Percentiles rank a stretch among this genome's conserved stretches.
Evolutionary conservation across 92 coral and sea anemone species (phyloP).

Genomic region (Desmophyllum pertusum): DNA sequence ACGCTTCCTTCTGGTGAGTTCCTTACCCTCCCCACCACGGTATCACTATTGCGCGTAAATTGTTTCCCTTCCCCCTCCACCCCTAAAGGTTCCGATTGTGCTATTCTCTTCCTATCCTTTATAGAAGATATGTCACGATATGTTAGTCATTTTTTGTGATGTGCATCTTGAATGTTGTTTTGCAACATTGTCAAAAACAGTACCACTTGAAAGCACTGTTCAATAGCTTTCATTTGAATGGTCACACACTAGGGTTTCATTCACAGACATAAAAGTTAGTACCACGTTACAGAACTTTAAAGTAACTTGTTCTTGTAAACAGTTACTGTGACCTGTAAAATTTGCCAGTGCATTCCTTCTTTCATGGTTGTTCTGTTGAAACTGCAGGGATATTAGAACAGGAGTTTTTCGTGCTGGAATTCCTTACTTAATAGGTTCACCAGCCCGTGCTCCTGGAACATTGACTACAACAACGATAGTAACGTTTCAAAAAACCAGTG

Average conservation of each 20-base stretch:
- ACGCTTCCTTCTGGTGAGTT: slow-evolving; percentile 87
- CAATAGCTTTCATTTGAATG: neutral
- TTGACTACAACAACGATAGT: neutral
- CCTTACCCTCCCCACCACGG: neutral
- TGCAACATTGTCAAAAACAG: too few relatives aligned
- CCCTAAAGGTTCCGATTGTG: neutral
- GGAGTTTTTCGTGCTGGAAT: slow-evolving; percentile 36
- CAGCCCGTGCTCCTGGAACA: slow-evolving; percentile 38
- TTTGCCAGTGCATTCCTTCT: slow-evolving; percentile 19
- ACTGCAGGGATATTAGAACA: slow-evolving; percentile 13
- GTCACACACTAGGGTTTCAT: too few relatives aligned
- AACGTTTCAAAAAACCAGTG: neutral
- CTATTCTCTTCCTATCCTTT: neutral
- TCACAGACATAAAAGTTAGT: neutral
- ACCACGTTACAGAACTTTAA: too few relatives aligned
- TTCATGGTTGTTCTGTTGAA: slow-evolving; percentile 30
- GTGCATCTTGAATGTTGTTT: too few relatives aligned
- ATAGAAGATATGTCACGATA: neutral
- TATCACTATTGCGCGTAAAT: neutral
- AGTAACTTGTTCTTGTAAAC: neutral
- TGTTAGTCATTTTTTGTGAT: too few relatives aligned
- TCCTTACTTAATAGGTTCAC: neutral
- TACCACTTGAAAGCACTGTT: neutral
- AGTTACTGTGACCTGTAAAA: slow-evolving; percentile 16
- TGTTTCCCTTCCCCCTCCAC: neutral